Percentiles rank a stretch among this genome's conserved stretches.
Evolutionary conservation across 2,113 vertebrate species (phyloP).

Genomic region (Corapipo altera): DNA sequence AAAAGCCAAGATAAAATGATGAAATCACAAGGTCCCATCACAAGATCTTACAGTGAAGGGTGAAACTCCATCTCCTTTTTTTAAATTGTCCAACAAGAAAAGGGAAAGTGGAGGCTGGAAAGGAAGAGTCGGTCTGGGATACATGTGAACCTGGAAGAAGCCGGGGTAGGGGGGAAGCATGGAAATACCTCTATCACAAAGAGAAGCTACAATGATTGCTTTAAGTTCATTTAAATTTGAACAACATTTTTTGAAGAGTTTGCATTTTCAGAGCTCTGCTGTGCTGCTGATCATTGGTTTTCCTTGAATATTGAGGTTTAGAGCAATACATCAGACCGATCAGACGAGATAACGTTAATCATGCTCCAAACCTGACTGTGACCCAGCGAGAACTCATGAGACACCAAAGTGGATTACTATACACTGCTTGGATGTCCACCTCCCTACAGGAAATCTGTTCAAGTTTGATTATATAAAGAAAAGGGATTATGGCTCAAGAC

Average conservation of each 20-base stretch:
- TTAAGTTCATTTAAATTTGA: neutral
- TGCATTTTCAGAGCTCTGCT: neutral
- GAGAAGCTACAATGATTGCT: neutral
- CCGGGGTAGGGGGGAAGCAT: accelerated
- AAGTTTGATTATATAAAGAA: constrained; percentile 14
- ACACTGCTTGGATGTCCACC: neutral
- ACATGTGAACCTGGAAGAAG: neutral
- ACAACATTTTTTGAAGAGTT: neutral
- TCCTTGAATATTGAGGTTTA: neutral
- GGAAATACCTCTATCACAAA: neutral
- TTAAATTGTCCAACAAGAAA: neutral
- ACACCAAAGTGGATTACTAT: neutral
- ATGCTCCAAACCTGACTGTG: neutral
- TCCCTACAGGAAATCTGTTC: constrained; percentile 7
- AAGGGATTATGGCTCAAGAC: neutral
- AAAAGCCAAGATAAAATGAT: neutral
- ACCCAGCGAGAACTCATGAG: neutral
- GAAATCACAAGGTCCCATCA: neutral
- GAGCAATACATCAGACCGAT: neutral
- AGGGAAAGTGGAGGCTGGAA: neutral
- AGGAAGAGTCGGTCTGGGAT: neutral
- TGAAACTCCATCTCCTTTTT: neutral
- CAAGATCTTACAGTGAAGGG: neutral
- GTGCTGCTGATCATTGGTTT: neutral
- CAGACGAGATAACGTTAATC: neutral